A percentile compares a stretch with the other conserved stretches of the same genome.
phyloP scores from a whole-genome alignment of 1,140 invertebrate species.

The Cyclina sinensis region DNA sequence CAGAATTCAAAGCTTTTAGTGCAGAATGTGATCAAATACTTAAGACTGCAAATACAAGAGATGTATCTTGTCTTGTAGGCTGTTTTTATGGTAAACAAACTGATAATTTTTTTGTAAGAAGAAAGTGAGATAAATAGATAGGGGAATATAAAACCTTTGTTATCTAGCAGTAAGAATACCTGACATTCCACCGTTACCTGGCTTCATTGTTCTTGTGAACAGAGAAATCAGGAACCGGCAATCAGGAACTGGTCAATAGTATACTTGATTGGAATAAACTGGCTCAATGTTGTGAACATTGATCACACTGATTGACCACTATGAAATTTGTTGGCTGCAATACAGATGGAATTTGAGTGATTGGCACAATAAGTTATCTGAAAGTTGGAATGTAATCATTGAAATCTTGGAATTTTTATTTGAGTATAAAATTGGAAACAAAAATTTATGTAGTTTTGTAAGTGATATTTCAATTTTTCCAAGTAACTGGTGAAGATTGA shows the following conservation, averaged over 20 bases:
- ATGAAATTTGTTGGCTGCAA: neutral
- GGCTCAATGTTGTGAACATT: neutral
- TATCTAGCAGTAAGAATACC: conserved; percentile 16
- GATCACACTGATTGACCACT: neutral
- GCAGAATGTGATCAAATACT: too few species aligned
- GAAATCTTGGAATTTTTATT: too few species aligned
- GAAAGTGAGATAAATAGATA: neutral
- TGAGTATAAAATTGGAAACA: too few species aligned
- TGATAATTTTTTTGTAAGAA: conserved; percentile 26
- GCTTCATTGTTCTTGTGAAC: neutral
- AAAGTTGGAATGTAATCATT: too few species aligned
- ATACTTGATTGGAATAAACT: neutral
- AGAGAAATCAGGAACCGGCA: conserved; percentile 18
- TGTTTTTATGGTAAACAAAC: conserved; percentile 11
- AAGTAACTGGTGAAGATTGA: too few species aligned
- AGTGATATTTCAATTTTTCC: too few species aligned
- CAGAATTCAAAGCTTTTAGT: too few species aligned
- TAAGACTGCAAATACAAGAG: neutral
- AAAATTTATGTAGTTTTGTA: too few species aligned
- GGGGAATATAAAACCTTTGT: neutral
- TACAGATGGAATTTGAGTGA: neutral
- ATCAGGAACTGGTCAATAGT: conserved; percentile 11
- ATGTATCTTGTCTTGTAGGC: conserved; percentile 1
- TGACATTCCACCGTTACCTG: conserved; percentile 29
- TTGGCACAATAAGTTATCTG: neutral